phyloP scores from a whole-genome alignment of 1,140 invertebrate genomes.

The Drosophila santomea region DNA sequence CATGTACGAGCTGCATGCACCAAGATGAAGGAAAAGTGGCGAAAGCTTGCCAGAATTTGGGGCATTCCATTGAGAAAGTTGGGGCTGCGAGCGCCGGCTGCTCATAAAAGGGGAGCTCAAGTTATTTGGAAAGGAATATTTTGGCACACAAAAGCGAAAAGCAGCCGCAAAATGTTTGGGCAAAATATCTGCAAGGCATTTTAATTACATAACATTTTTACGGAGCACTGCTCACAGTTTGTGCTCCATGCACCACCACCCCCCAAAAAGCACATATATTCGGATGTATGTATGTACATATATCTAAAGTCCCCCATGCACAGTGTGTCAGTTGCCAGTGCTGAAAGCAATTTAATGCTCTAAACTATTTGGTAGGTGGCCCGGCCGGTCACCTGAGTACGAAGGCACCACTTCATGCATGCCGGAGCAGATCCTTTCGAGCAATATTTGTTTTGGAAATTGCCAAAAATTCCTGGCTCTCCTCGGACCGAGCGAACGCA shows the following conservation, averaged over 20 bases:
- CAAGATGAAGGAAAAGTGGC: constrained; percentile 13
- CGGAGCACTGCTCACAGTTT: constrained; percentile 30
- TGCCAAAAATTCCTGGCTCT: constrained; percentile 60
- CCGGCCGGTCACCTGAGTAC: constrained; percentile 21
- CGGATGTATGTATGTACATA: background rate
- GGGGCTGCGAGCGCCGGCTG: constrained; percentile 4
- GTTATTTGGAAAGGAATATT: constrained; percentile 53
- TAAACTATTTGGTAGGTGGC: constrained; percentile 56
- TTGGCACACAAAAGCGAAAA: constrained; percentile 53
- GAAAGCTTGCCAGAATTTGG: constrained; percentile 35
- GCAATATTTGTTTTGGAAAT: constrained; percentile 81
- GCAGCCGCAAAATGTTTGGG: constrained; percentile 56
- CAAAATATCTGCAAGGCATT: constrained; percentile 71
- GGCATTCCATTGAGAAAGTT: constrained; percentile 61
- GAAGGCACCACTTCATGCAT: constrained; percentile 24
- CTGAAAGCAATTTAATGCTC: constrained; percentile 48
- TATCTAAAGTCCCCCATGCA: constrained; percentile 4
- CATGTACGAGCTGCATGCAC: background rate
- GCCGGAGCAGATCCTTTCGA: constrained; percentile 50
- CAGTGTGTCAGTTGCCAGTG: constrained; percentile 21
- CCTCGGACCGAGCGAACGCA: background rate
- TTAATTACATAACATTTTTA: constrained; percentile 78
- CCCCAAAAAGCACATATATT: background rate
- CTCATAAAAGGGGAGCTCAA: constrained; percentile 53
- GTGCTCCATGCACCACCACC: constrained; percentile 2